phyloP scores from a whole-genome alignment of 2,888 invertebrate species.

The Crossocerus cetratus region DNA sequence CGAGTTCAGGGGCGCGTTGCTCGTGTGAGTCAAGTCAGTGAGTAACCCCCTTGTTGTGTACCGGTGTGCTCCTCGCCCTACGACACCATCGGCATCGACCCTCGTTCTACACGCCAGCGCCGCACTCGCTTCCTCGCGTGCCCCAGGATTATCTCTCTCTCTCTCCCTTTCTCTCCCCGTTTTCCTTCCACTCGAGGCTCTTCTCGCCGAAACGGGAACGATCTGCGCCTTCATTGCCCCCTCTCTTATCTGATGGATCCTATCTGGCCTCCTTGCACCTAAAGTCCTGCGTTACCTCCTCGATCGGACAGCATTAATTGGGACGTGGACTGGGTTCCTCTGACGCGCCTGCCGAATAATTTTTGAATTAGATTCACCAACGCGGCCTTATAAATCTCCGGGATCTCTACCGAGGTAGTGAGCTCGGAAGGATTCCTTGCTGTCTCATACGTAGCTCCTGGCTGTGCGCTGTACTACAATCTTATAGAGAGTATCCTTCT shows the following conservation, averaged over 20 bases:
- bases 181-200: background rate
- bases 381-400: background rate
- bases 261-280: background rate
- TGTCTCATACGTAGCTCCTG: background rate
- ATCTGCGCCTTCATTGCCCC: background rate
- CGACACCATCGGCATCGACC: slow-evolving; percentile 32
- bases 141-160: slow-evolving; percentile 9
- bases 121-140: slow-evolving; percentile 11
- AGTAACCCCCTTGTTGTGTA: slow-evolving; percentile 40
- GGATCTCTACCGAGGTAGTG: background rate
- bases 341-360: background rate
- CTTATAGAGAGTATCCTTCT: background rate
- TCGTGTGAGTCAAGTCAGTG: slow-evolving; percentile 45
- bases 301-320: no score
- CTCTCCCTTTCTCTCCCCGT: background rate
- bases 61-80: slow-evolving; percentile 11
- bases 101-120: slow-evolving; percentile 10
- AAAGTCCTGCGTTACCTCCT: no score
- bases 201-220: background rate
- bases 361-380: background rate
- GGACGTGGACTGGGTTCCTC: no score
- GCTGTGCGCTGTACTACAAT: background rate
- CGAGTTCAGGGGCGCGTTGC: slow-evolving; percentile 36
- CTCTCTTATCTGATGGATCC: background rate
- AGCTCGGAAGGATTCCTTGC: background rate